Evolutionary conservation across 1,140 invertebrate species (phyloP).

Genomic region (Pachypsylla venusta): DNA sequence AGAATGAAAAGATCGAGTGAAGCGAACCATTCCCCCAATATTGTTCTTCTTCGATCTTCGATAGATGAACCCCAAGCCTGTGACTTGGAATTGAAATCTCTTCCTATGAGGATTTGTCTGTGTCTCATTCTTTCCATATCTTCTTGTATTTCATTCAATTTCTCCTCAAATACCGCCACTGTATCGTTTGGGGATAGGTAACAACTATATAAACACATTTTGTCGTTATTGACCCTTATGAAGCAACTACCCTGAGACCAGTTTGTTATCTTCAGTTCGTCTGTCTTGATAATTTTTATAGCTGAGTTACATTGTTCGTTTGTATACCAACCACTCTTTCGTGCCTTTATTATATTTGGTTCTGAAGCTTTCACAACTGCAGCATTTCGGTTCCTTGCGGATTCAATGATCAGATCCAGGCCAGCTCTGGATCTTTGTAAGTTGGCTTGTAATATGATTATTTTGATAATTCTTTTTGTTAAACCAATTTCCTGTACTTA

Average conservation of each 20-base stretch:
- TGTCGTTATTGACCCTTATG: not conserved
- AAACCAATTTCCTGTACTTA: not conserved
- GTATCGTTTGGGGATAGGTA: constrained; percentile 1
- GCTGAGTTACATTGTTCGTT: not conserved
- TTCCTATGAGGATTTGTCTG: not conserved
- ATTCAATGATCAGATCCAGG: not conserved
- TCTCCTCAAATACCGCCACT: not conserved
- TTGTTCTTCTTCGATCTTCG: not conserved
- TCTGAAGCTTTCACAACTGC: not conserved
- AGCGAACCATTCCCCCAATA: not conserved
- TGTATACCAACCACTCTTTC: not conserved
- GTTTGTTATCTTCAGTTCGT: not conserved
- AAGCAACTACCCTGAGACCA: not conserved
- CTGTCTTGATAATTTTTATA: not conserved
- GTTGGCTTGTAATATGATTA: not conserved
- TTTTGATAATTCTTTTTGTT: not conserved
- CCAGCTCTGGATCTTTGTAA: constrained; percentile 2
- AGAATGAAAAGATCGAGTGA: not conserved
- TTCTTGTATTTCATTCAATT: constrained; percentile 2
- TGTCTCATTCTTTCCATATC: not conserved
- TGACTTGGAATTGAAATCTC: constrained; percentile 2
- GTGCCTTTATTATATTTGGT: constrained; percentile 1
- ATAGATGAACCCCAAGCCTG: not conserved
- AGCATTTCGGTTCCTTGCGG: not conserved
- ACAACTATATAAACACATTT: not conserved